These are phyloP conservation scores for Ceratina australensis DNA, from an alignment of 1,140 invertebrate genomes.

Conservation along the genomic window DNA sequence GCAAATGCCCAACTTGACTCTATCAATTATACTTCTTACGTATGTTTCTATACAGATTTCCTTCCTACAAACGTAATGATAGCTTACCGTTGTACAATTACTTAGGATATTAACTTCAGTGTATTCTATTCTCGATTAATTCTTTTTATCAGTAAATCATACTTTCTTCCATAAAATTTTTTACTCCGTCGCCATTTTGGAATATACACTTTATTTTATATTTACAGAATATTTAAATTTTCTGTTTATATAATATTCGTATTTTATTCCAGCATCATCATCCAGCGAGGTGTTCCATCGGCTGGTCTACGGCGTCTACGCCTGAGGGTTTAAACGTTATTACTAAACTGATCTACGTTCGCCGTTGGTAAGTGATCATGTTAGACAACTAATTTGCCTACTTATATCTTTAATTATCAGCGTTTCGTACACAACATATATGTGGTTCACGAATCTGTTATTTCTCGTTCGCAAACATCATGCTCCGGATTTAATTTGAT, in stretches of 20 bases:
- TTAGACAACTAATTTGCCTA: neutral
- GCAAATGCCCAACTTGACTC: neutral
- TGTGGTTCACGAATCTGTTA: slow-evolving; percentile 33
- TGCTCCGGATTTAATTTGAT: slow-evolving; percentile 12
- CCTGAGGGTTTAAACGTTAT: neutral
- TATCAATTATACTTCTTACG: too few species aligned
- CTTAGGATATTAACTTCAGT: too few species aligned
- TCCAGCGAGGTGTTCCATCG: neutral
- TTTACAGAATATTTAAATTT: neutral
- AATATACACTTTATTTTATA: too few species aligned
- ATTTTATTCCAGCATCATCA: too few species aligned
- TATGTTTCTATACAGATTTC: too few species aligned
- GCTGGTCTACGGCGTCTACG: neutral
- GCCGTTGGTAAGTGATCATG: slow-evolving; percentile 30
- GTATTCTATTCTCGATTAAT: neutral
- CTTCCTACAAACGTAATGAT: too few species aligned
- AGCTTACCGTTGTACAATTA: too few species aligned
- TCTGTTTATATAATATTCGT: neutral
- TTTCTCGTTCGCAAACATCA: slow-evolving; percentile 3
- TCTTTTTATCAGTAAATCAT: neutral
- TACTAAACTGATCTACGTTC: slow-evolving; percentile 7
- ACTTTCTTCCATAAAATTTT: too few species aligned
- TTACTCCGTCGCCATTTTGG: too few species aligned
- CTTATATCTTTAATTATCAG: slow-evolving; percentile 36
- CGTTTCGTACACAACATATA: neutral